Conservation (phyloP, 2,888 invertebrate genomes). For the Lutraria lutraria region DNA sequence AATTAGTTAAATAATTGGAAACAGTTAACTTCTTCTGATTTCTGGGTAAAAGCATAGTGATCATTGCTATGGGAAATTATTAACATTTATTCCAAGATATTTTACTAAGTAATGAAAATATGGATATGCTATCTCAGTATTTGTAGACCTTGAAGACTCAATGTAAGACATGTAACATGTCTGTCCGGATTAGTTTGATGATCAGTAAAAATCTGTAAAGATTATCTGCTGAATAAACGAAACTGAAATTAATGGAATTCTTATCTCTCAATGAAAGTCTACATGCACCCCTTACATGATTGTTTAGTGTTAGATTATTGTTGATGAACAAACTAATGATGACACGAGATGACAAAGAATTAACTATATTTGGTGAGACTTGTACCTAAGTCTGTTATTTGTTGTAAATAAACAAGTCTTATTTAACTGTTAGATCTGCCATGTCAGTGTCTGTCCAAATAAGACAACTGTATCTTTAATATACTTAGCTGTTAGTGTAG, state of each 20-base stretch:
- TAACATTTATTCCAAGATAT: too few species aligned
- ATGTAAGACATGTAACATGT: too few species aligned
- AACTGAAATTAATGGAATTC: too few species aligned
- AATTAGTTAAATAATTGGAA: conserved; percentile 1
- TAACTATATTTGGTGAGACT: not conserved
- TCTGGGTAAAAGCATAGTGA: not conserved
- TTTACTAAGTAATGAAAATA: too few species aligned
- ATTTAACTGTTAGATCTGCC: not conserved
- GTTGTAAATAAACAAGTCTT: not conserved
- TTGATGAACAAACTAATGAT: not conserved
- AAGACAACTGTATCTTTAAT: not conserved
- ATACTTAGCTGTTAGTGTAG: not conserved
- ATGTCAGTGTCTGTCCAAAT: conserved; percentile 14
- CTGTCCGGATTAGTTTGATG: too few species aligned
- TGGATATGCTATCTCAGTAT: too few species aligned
- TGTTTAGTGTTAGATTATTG: not conserved
- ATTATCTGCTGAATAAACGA: too few species aligned
- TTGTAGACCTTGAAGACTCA: too few species aligned
- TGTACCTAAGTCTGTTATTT: not conserved
- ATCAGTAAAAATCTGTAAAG: too few species aligned
- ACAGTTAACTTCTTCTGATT: not conserved
- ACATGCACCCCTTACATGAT: not conserved
- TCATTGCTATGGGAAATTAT: not conserved
- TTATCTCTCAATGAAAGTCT: not conserved
- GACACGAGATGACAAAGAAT: not conserved